phyloP scores from a whole-genome alignment of 2,888 invertebrate genomes.

The Aromia moschata region DNA sequence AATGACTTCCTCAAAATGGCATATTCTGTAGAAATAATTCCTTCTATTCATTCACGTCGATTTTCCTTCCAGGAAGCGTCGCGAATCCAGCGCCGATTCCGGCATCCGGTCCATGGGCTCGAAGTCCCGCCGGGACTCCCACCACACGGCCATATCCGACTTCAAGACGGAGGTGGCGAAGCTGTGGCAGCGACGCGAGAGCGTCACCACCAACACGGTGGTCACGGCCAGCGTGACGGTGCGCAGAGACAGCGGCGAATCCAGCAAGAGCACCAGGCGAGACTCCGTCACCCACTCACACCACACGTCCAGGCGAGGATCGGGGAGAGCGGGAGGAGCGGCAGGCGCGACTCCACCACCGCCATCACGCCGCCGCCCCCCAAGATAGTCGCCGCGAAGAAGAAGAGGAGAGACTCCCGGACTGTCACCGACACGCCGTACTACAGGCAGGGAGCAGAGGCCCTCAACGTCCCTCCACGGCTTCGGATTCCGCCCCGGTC shows the following conservation, averaged over 20 bases:
- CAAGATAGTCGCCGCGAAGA: conserved; percentile 70
- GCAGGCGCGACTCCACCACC: conserved; percentile 75
- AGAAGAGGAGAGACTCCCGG: conserved; percentile 69
- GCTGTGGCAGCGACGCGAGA: conserved; percentile 74
- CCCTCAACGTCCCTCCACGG: conserved; percentile 76
- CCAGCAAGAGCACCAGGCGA: conserved; percentile 63
- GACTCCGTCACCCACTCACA: conserved; percentile 71
- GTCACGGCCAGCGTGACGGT: conserved; percentile 58
- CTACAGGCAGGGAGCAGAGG: conserved; percentile 68
- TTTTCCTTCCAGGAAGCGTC: conserved; percentile 69
- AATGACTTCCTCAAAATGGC: too few relatives aligned
- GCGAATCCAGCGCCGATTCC: conserved; percentile 88
- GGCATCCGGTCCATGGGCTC: conserved; percentile 78
- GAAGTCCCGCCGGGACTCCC: conserved; percentile 78
- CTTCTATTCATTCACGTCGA: too few relatives aligned
- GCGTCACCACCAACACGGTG: conserved; percentile 66
- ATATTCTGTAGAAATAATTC: too few relatives aligned
- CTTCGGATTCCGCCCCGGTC: conserved; percentile 74
- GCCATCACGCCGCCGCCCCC: conserved; percentile 67
- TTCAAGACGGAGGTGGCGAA: conserved; percentile 77
- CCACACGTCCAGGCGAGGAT: conserved; percentile 71
- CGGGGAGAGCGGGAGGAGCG: conserved; percentile 73
- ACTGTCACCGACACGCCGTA: conserved; percentile 66
- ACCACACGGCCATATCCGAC: conserved; percentile 71
- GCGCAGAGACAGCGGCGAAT: conserved; percentile 63